Percentiles rank a stretch among this genome's conserved stretches.
phyloP scores from a whole-genome alignment of 2,888 invertebrate species.

The Rhamphomyia laevipes region DNA sequence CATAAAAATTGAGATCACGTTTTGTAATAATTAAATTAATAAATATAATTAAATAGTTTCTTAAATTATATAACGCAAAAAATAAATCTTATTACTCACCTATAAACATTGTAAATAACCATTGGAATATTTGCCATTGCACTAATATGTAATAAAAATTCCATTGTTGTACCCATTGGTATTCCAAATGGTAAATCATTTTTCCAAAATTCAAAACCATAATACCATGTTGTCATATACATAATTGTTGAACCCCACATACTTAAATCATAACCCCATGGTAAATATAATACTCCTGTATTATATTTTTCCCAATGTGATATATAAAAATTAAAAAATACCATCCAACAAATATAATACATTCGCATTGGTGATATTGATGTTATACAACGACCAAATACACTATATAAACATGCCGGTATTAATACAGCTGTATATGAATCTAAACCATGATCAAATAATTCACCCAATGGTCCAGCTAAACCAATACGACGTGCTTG shows the following conservation, averaged over 20 bases:
- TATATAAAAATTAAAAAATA: constrained; percentile 87
- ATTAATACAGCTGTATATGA: constrained; percentile 86
- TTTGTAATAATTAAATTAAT: no score
- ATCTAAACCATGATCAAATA: constrained; percentile 98
- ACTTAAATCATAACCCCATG: constrained; percentile 98
- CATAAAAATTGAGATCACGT: no score
- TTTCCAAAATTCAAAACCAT: constrained; percentile 77
- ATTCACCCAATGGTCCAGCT: constrained; percentile 89
- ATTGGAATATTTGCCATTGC: constrained; percentile 82
- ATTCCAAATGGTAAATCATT: constrained; percentile 57
- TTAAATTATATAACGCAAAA: neutral
- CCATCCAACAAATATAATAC: constrained; percentile 84
- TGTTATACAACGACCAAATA: constrained; percentile 65
- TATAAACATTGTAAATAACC: constrained; percentile 83
- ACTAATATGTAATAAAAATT: constrained; percentile 72
- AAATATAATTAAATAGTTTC: no score
- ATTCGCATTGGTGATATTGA: constrained; percentile 71
- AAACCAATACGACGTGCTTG: constrained; percentile 92
- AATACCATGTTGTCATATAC: constrained; percentile 46
- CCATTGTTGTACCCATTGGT: constrained; percentile 69
- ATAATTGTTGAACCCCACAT: constrained; percentile 64
- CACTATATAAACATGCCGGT: constrained; percentile 85
- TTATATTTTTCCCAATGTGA: constrained; percentile 99
- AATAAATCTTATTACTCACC: constrained; percentile 41
- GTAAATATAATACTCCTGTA: constrained; percentile 86